Evolutionary conservation across 37 sponge, comb jelly and placozoan species (phyloP).

Genomic region (Crambe crambe): DNA sequence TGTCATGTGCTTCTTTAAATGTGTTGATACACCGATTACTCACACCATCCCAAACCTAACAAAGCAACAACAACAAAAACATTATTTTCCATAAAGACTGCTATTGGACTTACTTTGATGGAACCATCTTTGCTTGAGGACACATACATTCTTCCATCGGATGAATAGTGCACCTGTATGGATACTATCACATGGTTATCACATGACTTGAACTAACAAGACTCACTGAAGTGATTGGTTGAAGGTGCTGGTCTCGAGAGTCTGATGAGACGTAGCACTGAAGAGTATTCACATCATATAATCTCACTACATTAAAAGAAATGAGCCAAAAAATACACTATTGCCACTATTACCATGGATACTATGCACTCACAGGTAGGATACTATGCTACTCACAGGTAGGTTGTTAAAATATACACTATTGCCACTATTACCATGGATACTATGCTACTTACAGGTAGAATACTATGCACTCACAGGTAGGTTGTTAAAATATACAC

Average conservation of each 20-base stretch:
- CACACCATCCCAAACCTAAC: slow-evolving; percentile 97
- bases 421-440: too few relatives aligned
- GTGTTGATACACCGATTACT: slow-evolving; percentile 90
- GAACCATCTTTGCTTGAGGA: slow-evolving; percentile 88
- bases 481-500: too few relatives aligned
- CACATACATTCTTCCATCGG: slow-evolving; percentile 85
- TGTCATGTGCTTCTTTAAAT: slow-evolving; percentile 81
- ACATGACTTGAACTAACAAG: background rate
- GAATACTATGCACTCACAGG: too few relatives aligned
- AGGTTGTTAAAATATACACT: too few relatives aligned
- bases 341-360: too few relatives aligned
- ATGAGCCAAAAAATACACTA: too few relatives aligned
- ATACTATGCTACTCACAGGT: too few relatives aligned
- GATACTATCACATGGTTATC: slow-evolving; percentile 6
- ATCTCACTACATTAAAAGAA: slow-evolving; percentile 60
- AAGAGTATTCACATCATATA: slow-evolving; percentile 88
- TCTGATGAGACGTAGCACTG: slow-evolving; percentile 94
- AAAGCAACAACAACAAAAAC: background rate
- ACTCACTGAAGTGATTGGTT: slow-evolving; percentile 79
- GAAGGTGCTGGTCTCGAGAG: slow-evolving; percentile 87
- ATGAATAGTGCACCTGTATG: slow-evolving; percentile 70
- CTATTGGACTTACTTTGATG: slow-evolving; percentile 58
- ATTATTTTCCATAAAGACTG: background rate
- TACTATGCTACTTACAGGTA: too few relatives aligned
- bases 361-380: too few relatives aligned